A percentile compares a stretch with the other conserved stretches of the same genome.
These are phyloP conservation scores for Perca flavescens DNA, from an alignment of 2,113 vertebrate species.

Conservation along the genomic window DNA sequence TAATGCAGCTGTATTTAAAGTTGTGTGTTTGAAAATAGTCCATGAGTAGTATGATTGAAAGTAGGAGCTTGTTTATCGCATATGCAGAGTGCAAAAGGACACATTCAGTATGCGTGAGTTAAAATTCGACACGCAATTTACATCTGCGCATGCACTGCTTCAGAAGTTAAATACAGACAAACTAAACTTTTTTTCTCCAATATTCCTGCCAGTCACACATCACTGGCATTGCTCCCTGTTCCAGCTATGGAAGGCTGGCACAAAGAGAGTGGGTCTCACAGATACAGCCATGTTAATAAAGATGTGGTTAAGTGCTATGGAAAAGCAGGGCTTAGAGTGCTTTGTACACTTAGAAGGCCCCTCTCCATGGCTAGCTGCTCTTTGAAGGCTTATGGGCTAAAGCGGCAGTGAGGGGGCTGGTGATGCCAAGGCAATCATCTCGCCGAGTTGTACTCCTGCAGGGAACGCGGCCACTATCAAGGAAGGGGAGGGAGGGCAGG, in stretches of 20 bases:
- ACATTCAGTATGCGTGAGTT: background rate
- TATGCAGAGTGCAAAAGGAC: background rate
- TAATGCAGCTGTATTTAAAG: constrained; percentile 11
- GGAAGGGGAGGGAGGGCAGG: constrained; percentile 17
- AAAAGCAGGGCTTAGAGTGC: constrained; percentile 58
- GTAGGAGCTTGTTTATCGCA: background rate
- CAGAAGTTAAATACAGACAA: background rate
- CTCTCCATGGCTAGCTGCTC: constrained; percentile 59
- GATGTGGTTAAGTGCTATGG: constrained; percentile 59
- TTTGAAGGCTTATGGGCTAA: constrained; percentile 69
- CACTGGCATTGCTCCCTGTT: constrained; percentile 5
- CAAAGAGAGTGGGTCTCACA: constrained; percentile 26
- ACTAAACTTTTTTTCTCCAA: background rate
- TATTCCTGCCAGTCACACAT: constrained; percentile 36
- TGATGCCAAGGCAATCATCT: constrained; percentile 67
- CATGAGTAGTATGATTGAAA: background rate
- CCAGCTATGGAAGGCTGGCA: background rate
- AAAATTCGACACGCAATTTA: background rate
- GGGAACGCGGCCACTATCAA: constrained; percentile 32
- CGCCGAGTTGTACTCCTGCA: constrained; percentile 38
- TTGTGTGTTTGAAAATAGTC: constrained; percentile 9
- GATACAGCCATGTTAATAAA: constrained; percentile 64
- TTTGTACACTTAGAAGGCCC: constrained; percentile 65
- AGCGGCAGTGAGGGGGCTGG: constrained; percentile 53
- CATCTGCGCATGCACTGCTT: background rate